Percentiles rank a stretch among this genome's conserved stretches.
These are phyloP conservation scores for Simalia tracyae DNA, from an alignment of 2,797 vertebrate genomes.

Conservation along the genomic window DNA sequence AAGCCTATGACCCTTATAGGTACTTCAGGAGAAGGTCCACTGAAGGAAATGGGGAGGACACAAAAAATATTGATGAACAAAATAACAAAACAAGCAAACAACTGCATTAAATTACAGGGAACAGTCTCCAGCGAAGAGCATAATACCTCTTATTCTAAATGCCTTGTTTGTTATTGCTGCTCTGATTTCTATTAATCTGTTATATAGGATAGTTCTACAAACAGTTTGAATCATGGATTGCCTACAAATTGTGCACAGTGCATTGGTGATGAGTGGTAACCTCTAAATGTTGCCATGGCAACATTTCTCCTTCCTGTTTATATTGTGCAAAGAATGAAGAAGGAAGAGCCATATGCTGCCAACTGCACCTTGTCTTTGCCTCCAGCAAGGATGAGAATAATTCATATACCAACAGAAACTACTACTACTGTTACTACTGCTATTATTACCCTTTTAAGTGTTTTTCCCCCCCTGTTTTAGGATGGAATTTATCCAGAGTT, in stretches of 20 bases:
- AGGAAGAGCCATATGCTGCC: conserved; percentile 15
- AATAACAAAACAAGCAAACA: background rate
- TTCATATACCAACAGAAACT: background rate
- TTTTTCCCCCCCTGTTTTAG: background rate
- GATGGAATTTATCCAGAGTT: background rate
- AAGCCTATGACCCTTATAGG: background rate
- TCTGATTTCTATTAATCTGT: conserved; percentile 47
- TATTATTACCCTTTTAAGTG: background rate
- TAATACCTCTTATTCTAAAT: background rate
- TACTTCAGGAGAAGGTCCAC: background rate
- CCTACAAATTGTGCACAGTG: conserved; percentile 5
- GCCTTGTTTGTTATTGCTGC: conserved; percentile 31
- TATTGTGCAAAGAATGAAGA: conserved; percentile 39
- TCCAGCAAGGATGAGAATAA: conserved; percentile 23
- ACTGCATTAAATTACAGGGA: conserved; percentile 21
- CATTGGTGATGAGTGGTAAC: conserved; percentile 36
- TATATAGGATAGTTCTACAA: conserved; percentile 33
- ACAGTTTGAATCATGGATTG: conserved; percentile 46
- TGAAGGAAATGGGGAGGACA: background rate
- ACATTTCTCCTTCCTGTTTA: conserved; percentile 46
- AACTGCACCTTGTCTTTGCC: conserved; percentile 40
- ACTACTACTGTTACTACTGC: background rate
- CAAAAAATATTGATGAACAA: background rate
- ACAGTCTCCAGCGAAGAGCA: conserved; percentile 18
- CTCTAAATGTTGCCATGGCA: conserved; percentile 48